Base-by-base conservation (phyloP, 2,113 vertebrate genomes). In the Myocastor coypus region DNA sequence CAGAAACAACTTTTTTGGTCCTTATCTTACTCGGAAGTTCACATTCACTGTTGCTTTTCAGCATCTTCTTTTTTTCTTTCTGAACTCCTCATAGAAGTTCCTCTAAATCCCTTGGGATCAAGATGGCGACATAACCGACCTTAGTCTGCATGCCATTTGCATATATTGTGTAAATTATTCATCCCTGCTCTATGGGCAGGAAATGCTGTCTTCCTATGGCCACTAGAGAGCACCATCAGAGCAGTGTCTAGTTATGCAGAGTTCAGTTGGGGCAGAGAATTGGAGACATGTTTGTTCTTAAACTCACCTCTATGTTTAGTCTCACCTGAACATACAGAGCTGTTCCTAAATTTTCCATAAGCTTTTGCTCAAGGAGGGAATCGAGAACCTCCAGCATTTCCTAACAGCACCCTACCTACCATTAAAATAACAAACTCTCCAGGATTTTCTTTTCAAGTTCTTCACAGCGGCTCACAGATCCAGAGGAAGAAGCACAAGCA, bases 191-290 rank as follows among this genome's bases (percentile, higher is more conserved):
- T 75, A n/a, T 9, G 13, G 17, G 32, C 26, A 80, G 46, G 28
- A 83, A 73, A 63, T 22, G n/a, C 64, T 66, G 50, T 97, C 89
- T 94, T 86, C 57, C 83, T 46, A 0, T 20, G 28, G 32, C 96
- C 96, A 96, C 97, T 94, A 97, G 97, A 90, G 97, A 42, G 96
- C 91, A 81, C 96, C 66, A 88, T 69, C 59, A 85, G 59, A 91
- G 84, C 83, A 96, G 61, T 20, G 20, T 91, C 63, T 73, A 64
- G 28, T 52, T 64, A 63, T 57, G 61, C 57, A 73, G 55, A 86
- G 32, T n/a, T 52, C 34, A 42, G 40, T 77, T 40, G 24, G n/a
- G 75, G 55, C n/a, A 11, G 42, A 89, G 26, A 85, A 32, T 14
- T n/a, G 42, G 46, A 92, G 71, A 71, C 34, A 34, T 20, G 12